Base-by-base conservation (phyloP, 2,888 invertebrate species). In the Nomada fucata region DNA sequence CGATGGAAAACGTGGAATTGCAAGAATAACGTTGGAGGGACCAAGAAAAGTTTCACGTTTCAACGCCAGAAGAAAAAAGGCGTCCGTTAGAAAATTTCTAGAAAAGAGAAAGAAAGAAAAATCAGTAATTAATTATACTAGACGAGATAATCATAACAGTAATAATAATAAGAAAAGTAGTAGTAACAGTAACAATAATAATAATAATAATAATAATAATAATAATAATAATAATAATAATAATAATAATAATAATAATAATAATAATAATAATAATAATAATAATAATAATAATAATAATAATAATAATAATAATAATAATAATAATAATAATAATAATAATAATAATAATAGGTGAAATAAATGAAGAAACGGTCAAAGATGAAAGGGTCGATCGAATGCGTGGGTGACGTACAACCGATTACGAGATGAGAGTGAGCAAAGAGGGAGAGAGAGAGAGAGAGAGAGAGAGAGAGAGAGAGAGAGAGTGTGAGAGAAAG, bases 361-460 rank as follows among this genome's bases (percentile, higher is more conserved):
- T 36, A 47, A 42, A 53, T 11, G 26, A 23, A 36, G 55, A 53
- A 4, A 3, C 15, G 5, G 11, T 42, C 44, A 47, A 2, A 36
- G 42, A 29, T 7, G 44, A 59, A 29, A 26, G 18, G 52, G 78
- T 77, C 29, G 36, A 52, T 29, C 47, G 61, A 42, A 57, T 67
- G 82, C 76, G 87, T 86, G 75, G 86, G 76, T 82, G 78, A 87
- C 44, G 81, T 47, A 78, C 61, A 69, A 65, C 77, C 80, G 77
- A 82, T 79, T 73, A 65, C 61, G 50, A 63, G 77, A 63, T 26
- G 65, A 61, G 47, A 80, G 69, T 57, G 74, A 76, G 52, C 60
- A 53, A 57, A 60, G 69, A 52, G 60, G 10, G 59, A 57, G 75
- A 65, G 50, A 23, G 57, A 26, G 11, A 36, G 15, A 18, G 59